A percentile compares a stretch with the other conserved stretches of the same genome.
phyloP scores from a whole-genome alignment of 1,140 invertebrate species.

The Sitobion miscanthi region DNA sequence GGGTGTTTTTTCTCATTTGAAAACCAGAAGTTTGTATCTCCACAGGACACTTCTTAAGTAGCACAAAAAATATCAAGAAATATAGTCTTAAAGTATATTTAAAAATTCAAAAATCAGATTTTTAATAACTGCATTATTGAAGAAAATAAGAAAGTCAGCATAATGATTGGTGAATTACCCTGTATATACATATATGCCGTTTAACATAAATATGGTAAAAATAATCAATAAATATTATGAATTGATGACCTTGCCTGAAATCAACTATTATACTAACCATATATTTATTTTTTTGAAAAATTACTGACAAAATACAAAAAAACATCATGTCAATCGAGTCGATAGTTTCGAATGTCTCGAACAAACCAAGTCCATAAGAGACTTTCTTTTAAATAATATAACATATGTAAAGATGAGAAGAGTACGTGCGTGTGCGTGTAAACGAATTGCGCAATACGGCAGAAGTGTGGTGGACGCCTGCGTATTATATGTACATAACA shows the following conservation, averaged over 20 bases:
- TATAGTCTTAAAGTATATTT: too few species aligned
- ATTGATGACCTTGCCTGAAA: not conserved
- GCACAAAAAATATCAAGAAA: too few species aligned
- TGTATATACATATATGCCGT: too few species aligned
- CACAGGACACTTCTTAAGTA: too few species aligned
- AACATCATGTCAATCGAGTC: not conserved
- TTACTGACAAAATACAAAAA: not conserved
- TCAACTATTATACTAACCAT: not conserved
- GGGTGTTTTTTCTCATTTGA: too few species aligned
- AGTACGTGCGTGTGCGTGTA: not conserved
- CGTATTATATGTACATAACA: not conserved
- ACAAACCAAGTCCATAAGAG: not conserved
- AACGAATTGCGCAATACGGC: not conserved
- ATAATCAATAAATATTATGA: not conserved
- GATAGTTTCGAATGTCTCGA: not conserved
- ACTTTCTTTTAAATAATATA: conserved; percentile 14
- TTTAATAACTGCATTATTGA: too few species aligned
- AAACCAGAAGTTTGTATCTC: too few species aligned
- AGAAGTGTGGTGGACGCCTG: not conserved
- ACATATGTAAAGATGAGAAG: not conserved
- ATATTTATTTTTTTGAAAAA: not conserved
- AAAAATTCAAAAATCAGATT: too few species aligned
- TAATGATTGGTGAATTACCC: too few species aligned
- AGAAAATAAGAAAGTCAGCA: too few species aligned
- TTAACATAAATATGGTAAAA: too few species aligned